Conservation (phyloP, 92 coral and sea anemone genomes). For the Parazoanthus swiftii region DNA sequence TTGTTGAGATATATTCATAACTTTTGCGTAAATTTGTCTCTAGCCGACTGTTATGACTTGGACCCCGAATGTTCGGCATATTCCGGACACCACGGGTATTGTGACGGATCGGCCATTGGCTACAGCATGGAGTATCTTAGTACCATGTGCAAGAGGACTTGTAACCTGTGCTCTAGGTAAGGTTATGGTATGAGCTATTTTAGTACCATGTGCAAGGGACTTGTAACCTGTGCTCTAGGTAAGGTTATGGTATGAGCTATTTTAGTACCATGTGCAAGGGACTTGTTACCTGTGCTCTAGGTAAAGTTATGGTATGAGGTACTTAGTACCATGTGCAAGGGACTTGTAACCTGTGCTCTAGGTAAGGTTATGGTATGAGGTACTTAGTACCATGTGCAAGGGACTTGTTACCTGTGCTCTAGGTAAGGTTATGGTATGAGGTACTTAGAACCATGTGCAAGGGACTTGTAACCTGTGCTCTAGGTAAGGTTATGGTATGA, state of each 20-base stretch:
- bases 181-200: not conserved
- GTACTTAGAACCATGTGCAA: not conserved
- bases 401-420: slow-evolving; percentile 64
- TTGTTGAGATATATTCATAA: not conserved
- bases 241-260: slow-evolving; percentile 57
- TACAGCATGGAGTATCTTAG: slow-evolving; percentile 57
- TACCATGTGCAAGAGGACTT: slow-evolving; percentile 63
- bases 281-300: slow-evolving; percentile 66
- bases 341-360: not conserved
- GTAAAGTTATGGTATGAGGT: slow-evolving; percentile 38
- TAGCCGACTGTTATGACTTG: slow-evolving; percentile 65
- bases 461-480: not conserved
- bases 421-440: slow-evolving; percentile 46
- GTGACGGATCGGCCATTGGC: slow-evolving; percentile 69
- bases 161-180: slow-evolving; percentile 71
- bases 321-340: not conserved
- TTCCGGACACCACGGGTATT: slow-evolving; percentile 49
- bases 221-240: not conserved
- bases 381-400: slow-evolving; percentile 60
- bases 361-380: no score
- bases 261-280: slow-evolving; percentile 49
- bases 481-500: no score
- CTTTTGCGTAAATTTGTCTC: not conserved
- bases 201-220: not conserved
- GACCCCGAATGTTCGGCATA: slow-evolving; percentile 72